Evolutionary conservation across 2,113 vertebrate species (phyloP), one percentile per base, ranked within the genome.

Genomic region (Nothocercus julius): DNA sequence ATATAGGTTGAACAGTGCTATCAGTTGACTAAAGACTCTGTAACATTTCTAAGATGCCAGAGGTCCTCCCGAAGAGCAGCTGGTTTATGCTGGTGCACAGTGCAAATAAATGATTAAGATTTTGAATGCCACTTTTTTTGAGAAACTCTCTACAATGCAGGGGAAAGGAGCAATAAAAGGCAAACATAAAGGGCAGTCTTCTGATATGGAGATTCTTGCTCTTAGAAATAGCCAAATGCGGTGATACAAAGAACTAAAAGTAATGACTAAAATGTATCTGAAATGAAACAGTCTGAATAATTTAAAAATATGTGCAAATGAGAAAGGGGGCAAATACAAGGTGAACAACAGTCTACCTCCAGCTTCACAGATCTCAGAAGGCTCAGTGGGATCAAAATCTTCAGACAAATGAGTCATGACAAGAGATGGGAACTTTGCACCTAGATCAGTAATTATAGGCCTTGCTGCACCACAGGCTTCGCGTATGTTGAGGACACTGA

Each of bases 21-120:
- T 86, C 77, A 76, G 22, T 69, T 82, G 83, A 89, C 92, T 86
- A 93, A 92, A 93, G 75, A 44, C 62, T 66, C 22, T 85, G 67
- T 21, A 82, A 42, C 59, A 85, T 91, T 92, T 93, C 54, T 83
- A 54, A 85, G 84, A 91, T 95, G 56, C 36, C 89, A 81, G 70
- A 67, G 30, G 47, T 61, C 28, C 15, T 73, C 76, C 61, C 47
- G 70, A 70, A 63, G n/a, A 74, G 38, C 27, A 67, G 25, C 40
- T 59, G 24, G 8, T 85, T 76, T 79, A 22, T 47, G 21, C 49
- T 49, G 49, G 27, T 20, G 14, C 28, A 11, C 40, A 75, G 76
- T 4, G 5, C 1, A 4, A 84, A 28, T 19, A 90, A 82, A 83
- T 56, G 20, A 7, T 30, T 36, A 44, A 87, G 22, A 15, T 3